Evolutionary conservation across 1,140 invertebrate genomes (phyloP).

Genomic region (Orchesella cincta): DNA sequence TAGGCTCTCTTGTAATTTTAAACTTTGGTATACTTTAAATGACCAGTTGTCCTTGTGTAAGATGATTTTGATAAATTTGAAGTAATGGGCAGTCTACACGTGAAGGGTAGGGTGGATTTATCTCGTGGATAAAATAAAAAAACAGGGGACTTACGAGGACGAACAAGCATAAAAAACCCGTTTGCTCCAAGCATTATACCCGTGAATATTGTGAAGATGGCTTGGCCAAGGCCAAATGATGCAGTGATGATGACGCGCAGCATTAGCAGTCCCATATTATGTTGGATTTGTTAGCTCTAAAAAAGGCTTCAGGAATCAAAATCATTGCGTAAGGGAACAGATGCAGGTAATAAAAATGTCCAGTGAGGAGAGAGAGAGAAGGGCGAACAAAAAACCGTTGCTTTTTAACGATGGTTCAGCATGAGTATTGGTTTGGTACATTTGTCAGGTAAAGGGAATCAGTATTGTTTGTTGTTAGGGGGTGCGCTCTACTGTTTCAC

Average conservation of each 20-base stretch:
- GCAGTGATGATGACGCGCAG: slow-evolving; percentile 22
- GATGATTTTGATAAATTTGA: background rate
- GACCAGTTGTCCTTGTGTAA: slow-evolving; percentile 9
- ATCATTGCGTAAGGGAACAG: background rate
- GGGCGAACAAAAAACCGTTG: slow-evolving; percentile 17
- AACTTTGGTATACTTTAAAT: background rate
- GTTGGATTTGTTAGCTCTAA: too few relatives aligned
- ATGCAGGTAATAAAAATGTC: slow-evolving; percentile 25
- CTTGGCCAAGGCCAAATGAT: slow-evolving; percentile 5
- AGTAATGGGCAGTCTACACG: background rate
- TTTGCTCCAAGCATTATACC: slow-evolving; percentile 3
- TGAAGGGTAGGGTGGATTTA: background rate
- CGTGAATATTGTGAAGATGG: slow-evolving; percentile 11
- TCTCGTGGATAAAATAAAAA: slow-evolving; percentile 14
- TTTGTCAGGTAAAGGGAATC: slow-evolving; percentile 1
- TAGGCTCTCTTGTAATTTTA: too few relatives aligned
- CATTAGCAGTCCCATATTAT: slow-evolving; percentile 11
- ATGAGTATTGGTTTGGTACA: slow-evolving; percentile 4
- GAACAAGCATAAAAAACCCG: background rate
- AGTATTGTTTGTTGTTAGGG: background rate
- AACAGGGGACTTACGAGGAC: background rate
- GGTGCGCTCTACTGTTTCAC: background rate
- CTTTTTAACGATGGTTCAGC: slow-evolving; percentile 18
- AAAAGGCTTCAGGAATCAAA: background rate
- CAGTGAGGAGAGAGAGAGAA: background rate